Conservation (phyloP, 2,113 vertebrate genomes). For the Symphodus melops region DNA sequence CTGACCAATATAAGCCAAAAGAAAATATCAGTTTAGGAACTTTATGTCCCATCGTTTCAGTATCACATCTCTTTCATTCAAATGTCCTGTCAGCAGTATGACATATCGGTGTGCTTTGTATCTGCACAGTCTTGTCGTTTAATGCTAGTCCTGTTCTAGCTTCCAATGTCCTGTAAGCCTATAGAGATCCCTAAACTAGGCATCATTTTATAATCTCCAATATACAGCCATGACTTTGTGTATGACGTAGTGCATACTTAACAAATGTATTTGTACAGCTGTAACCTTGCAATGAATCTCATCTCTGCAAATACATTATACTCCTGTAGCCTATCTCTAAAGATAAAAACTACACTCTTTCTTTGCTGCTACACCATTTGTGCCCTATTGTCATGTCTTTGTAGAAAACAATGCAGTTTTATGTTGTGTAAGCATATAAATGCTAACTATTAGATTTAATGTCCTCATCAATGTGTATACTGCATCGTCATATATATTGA, state of each 20-base stretch:
- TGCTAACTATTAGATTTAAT: conserved; percentile 67
- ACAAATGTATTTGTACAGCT: conserved; percentile 67
- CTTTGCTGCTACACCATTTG: conserved; percentile 88
- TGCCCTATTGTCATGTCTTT: conserved; percentile 82
- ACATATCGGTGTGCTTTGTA: conserved; percentile 65
- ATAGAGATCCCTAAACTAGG: conserved; percentile 58
- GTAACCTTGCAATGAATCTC: conserved; percentile 59
- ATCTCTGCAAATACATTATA: conserved; percentile 66
- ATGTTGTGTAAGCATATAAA: conserved; percentile 73
- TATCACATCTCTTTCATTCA: conserved; percentile 33
- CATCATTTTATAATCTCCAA: conserved; percentile 64
- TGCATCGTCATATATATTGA: conserved; percentile 69
- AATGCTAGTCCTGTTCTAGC: conserved; percentile 52
- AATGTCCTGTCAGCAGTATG: conserved; percentile 50
- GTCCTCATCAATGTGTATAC: conserved; percentile 72
- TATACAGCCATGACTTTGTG: conserved; percentile 66
- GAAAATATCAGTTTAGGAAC: background rate
- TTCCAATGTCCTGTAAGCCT: conserved; percentile 67
- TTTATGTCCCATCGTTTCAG: conserved; percentile 13
- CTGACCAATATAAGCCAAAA: conserved; percentile 9
- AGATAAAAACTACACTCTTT: conserved; percentile 71
- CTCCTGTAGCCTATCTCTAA: conserved; percentile 74
- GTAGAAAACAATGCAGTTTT: conserved; percentile 75
- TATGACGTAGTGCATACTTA: conserved; percentile 65
- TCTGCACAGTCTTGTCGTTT: conserved; percentile 56